Base-by-base conservation (phyloP, 1,140 invertebrate genomes). In the Phortica variegata region DNA sequence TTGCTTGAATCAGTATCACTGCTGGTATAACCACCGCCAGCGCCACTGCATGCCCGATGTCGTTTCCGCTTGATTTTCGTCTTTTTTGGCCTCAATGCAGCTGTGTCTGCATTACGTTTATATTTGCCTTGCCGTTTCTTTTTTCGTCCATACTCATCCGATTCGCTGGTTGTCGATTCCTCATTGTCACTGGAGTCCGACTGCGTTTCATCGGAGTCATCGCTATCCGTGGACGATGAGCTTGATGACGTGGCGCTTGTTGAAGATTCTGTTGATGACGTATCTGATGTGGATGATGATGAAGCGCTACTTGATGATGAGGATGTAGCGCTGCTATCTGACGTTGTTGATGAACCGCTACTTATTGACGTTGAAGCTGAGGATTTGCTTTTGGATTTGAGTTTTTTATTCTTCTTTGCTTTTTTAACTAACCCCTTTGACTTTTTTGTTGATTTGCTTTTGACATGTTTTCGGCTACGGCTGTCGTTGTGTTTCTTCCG, bases 181-280 rank as follows among this genome's bases (percentile, higher is more conserved):
- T 74, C 71, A 37, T 74, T 73, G 33, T 74, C 71, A 43, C 66
- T 69, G 26, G 71, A 74, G 48, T 74, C 71, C 1, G 70, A 73
- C n/a, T 53, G 41, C 5, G 51, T 44, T n/a, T 42, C 40, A 9
- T 40, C 34, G 4, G 20, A 29, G 21, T 15, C 17, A 17, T 60
- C 55, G 1, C 59, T 54, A 2, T 58, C 54, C 13, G 52, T 54
- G 33, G 45, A 46, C 8, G 47, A 49, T n/a, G 47, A 49, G 6
- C 43, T 36, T n/a, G 51, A 43, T 4, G 44, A 20, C 1, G 43
- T 41, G 13, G 19, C 43, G 5, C 42, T 43, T 2, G 47, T 51
- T 6, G 54, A 38, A 13, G 52, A 52, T 18, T 43, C 44, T 10
- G 23, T 6, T 26, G 41, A 48, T n/a, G 49, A 49, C 15, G 54